Conservation (phyloP, 2,113 vertebrate species). For the Oreochromis aureus region DNA sequence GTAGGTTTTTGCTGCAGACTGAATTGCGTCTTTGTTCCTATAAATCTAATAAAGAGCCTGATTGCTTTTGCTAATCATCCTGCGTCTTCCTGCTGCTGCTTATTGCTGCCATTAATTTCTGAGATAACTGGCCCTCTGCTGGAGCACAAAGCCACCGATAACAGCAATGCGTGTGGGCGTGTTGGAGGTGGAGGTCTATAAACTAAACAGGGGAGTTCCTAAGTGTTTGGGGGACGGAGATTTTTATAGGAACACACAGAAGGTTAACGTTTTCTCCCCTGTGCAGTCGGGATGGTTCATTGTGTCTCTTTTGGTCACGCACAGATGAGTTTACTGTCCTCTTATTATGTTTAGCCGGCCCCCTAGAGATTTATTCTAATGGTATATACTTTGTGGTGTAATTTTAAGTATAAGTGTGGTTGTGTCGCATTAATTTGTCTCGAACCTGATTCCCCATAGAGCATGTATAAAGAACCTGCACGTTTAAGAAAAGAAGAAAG, state of each 20-base stretch:
- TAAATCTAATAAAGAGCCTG: constrained; percentile 69
- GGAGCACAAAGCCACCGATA: constrained; percentile 43
- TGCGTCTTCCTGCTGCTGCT: constrained; percentile 60
- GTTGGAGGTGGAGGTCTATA: neutral
- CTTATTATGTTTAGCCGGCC: neutral
- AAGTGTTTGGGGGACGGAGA: neutral
- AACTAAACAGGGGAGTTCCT: constrained; percentile 2
- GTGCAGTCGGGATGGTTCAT: neutral
- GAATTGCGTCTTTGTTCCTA: constrained; percentile 65
- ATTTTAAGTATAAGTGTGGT: neutral
- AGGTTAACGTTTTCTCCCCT: neutral
- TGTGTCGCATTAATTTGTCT: neutral
- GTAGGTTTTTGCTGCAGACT: constrained; percentile 31
- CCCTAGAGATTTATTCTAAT: neutral
- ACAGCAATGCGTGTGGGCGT: neutral
- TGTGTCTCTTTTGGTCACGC: neutral
- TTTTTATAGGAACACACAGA: neutral
- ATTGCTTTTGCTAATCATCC: constrained; percentile 70
- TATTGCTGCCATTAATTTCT: constrained; percentile 70
- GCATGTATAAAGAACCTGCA: neutral
- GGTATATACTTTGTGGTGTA: neutral
- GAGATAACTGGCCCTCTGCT: constrained; percentile 57
- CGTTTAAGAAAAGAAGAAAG: neutral
- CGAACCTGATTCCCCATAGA: neutral
- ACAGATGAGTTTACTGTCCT: neutral